Conservation (phyloP, 2,797 vertebrate genomes). For the Chelon auratus region DNA sequence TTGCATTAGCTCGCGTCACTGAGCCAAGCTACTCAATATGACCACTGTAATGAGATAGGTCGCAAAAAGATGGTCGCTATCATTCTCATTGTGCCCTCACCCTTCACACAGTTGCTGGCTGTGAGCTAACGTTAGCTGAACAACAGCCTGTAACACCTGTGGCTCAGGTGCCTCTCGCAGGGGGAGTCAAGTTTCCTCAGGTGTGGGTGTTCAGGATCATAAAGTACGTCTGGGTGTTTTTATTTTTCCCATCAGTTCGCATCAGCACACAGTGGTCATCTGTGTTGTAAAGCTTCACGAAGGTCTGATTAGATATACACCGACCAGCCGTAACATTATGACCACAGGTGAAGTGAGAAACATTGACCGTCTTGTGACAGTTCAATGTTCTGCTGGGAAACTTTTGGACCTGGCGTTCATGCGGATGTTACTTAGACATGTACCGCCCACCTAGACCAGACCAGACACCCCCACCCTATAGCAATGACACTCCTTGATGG, state of each 20-base stretch:
- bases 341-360: too few relatives aligned
- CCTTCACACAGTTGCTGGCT: slow-evolving; percentile 44
- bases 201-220: slow-evolving; percentile 29
- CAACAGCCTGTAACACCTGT: slow-evolving; percentile 73
- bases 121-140: slow-evolving; percentile 20
- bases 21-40: slow-evolving; percentile 4
- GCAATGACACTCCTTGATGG: too few relatives aligned
- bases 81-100: slow-evolving; percentile 18
- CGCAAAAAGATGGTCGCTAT: slow-evolving; percentile 10
- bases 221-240: neutral
- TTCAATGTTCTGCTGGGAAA: too few relatives aligned
- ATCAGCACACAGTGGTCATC: neutral
- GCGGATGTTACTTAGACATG: too few relatives aligned
- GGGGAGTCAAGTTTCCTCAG: slow-evolving; percentile 67
- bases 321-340: too few relatives aligned
- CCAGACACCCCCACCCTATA: too few relatives aligned
- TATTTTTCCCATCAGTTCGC: neutral
- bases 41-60: slow-evolving; percentile 19
- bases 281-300: neutral
- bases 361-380: too few relatives aligned
- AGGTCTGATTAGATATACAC: too few relatives aligned
- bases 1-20: slow-evolving; percentile 1
- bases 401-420: too few relatives aligned
- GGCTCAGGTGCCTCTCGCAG: slow-evolving; percentile 63
- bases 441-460: too few relatives aligned